Evolutionary conservation across 2,113 vertebrate species (phyloP), one percentile per base, ranked within the genome.

Genomic region (Falcunculus frontatus): DNA sequence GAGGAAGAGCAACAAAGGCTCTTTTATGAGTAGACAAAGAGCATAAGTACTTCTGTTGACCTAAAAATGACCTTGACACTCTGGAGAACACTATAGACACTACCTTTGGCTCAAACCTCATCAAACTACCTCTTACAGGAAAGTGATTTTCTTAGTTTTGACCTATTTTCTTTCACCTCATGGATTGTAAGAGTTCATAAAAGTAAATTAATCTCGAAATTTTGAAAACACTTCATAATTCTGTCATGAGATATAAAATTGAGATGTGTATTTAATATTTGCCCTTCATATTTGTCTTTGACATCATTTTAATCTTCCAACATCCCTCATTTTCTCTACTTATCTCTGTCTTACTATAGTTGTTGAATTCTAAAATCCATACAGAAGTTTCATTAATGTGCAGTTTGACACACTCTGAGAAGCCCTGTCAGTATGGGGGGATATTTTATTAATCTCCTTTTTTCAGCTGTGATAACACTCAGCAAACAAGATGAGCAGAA

Each of bases 401-500:
- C 9, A 19, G 4, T 81, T 88, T 72, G 33, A 76, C 53, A 37
- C n/a, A 78, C 19, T 60, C 26, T 69, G 26, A 84, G 80, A 84
- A 79, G 33, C 8, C 32, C 42, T 84, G 70, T 63, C 46, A 73
- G 4, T 87, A 72, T 83, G 26, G 42, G 22, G 17, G 46, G 12
- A 23, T 82, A 83, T 89, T 89, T 93, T 84, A 94, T 89, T 89
- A 82, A 76, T 89, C 49, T 63, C 25, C 47, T 68, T 82, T 65
- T 65, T 87, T 69, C 79, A 92, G 46, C 53, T 91, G 53, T 64
- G 57, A 42, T 93, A 95, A 65, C 46, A 94, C 44, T 79, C 56
- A 77, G 60, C 64, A 95, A 97, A 85, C 56, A 77, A 93, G 78
- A 93, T 55, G 63, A 92, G 78, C 87, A 87, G 79, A 59, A 46